These are phyloP conservation scores for Zosterops borbonicus DNA, from an alignment of 2,113 vertebrate genomes.

Conservation along the genomic window DNA sequence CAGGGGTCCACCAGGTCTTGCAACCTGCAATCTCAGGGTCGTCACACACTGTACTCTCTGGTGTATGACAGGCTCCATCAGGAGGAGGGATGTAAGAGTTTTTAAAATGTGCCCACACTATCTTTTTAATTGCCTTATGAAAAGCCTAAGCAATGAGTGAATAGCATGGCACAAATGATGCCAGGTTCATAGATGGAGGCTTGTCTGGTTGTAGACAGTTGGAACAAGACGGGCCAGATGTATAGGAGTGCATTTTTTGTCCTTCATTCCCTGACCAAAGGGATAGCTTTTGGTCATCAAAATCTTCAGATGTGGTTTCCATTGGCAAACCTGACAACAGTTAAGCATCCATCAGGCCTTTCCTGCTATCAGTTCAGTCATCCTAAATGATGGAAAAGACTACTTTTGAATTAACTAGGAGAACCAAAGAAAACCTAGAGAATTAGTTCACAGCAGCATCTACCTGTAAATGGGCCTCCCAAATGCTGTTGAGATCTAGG, in stretches of 20 bases:
- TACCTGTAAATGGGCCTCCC: neutral
- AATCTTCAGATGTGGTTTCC: neutral
- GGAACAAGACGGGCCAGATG: neutral
- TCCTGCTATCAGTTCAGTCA: neutral
- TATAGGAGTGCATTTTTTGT: neutral
- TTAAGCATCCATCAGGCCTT: neutral
- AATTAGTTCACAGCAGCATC: neutral
- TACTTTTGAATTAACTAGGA: neutral
- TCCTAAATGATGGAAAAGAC: neutral
- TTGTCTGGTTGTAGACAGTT: rapidly evolving
- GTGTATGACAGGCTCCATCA: neutral
- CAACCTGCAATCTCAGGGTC: neutral
- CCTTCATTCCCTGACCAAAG: neutral
- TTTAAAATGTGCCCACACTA: neutral
- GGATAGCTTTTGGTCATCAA: neutral
- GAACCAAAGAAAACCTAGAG: neutral
- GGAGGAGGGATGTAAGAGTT: neutral
- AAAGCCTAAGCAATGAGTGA: neutral
- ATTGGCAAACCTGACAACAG: rapidly evolving
- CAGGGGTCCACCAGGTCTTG: rapidly evolving
- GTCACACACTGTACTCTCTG: neutral
- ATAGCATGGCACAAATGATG: neutral
- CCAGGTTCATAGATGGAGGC: neutral
- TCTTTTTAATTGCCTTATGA: neutral
- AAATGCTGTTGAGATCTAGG: neutral